Evolutionary conservation across 2,797 vertebrate genomes (phyloP), one percentile per base, ranked within the genome.

Genomic region (Lindbergichthys nudifrons): DNA sequence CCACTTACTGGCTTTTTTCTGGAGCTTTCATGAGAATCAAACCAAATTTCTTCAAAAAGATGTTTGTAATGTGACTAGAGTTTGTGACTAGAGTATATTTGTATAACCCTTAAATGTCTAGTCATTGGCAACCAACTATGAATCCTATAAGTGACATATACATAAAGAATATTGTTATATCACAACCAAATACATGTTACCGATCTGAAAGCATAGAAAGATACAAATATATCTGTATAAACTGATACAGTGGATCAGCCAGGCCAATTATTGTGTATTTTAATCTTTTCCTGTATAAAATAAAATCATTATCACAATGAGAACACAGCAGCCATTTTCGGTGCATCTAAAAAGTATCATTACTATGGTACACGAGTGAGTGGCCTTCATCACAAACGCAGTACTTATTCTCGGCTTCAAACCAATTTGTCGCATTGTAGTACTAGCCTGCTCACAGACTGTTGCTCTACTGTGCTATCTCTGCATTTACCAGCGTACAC

Each of bases 371-470:
- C 21, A 6, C n/a, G 18, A 53, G 16, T 21, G 3, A 73, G 26
- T 39, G 19, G 0, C 50, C 36, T 63, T 66, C 53, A 10, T 62
- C 41, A 36, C 10, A 36, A 47, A 64, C 4, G 23, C 51, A 56
- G 11, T 14, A 10, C 66, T 59, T 50, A 32, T 15, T 48, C 8
- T 50, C 52, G 48, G 21, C 51, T 68, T 67, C 51, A 23, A 11
- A 32, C 3, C 48, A 39, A 18, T 42, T 14, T 66, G 68, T 79
- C 57, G 23, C 65, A 57, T 76, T 69, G 48, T 36, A 65, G 0
- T 2, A 3, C 18, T 46, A 18, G 10, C 14, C 12, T 60, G 47
- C 7, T 50, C 47, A 39, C 6, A 61, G 2, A 45, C 43, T 48
- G 45, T 14, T 51, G 16, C 30, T 51, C 36, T 53, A 13, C 54